Evolutionary conservation across 2,797 vertebrate species (phyloP), one percentile per base, ranked within the genome.

Genomic region (Salmo trutta): DNA sequence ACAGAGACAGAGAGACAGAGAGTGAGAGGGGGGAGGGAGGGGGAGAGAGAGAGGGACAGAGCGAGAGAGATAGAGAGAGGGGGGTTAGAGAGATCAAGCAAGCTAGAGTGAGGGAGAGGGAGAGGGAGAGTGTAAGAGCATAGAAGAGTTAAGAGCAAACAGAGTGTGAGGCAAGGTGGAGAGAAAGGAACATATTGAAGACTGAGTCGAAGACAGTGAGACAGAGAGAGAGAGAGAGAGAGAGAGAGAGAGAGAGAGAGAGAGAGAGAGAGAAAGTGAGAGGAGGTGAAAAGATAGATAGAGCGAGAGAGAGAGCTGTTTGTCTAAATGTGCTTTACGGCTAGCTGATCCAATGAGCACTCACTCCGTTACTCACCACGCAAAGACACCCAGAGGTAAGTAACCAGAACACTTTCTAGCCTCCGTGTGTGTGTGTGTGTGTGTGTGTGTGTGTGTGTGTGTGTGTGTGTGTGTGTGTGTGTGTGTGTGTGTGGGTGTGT

Each of bases 351-450:
- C 89, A 91, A 93, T 94, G 93, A 94, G 88, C 89, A 86, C 87
- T 92, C 91, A 88, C 84, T 87, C 87, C 83, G 81, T 84, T 85
- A 83, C 88, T 88, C 86, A 91, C 90, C 85, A 88, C 86, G 65
- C 84, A 81, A 91, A 91, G 86, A 88, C 92, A 93, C 86, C 91
- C 84, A 75, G 84, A 94, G 94, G 94, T 95, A 94, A 90, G 94
- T 93, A 81, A 91, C 89, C 88, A 84, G 81, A 82, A 79, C 24
- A 71, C 83, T 88, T 90, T 87, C 88, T 88, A 85, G 74, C 70
- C 75, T 19, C 52, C 66, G 74, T 69, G 31, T 73, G 59, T 56
- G 71, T 33, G 56, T 67, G 71, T 16, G n/a, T 51, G 51, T 53
- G 62, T 41, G 67, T 67, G 78, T 76, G 79, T 77, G 75, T 75